These are phyloP conservation scores for Petromus typicus DNA, from an alignment of 2,113 vertebrate species.

Conservation along the genomic window DNA sequence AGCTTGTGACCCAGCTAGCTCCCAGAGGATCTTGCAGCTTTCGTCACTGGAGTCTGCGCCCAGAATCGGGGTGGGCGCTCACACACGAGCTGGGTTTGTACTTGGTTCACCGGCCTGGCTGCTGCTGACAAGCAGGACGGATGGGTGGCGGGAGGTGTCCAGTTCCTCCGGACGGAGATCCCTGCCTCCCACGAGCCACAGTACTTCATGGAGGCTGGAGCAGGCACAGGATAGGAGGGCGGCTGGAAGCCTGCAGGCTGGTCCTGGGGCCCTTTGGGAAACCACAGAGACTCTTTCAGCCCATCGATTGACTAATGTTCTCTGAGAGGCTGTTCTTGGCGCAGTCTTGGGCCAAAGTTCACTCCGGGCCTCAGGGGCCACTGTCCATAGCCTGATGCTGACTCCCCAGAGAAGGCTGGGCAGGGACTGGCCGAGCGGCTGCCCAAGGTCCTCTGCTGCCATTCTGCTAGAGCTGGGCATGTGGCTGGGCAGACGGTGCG, in stretches of 20 bases:
- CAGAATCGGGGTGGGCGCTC: not conserved
- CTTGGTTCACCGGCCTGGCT: not conserved
- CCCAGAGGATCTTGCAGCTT: not conserved
- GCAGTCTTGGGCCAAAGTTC: not conserved
- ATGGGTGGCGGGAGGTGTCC: not conserved
- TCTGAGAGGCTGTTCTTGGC: not conserved
- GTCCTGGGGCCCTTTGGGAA: constrained; percentile 17
- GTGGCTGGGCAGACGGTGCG: constrained; percentile 67
- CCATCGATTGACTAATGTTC: constrained; percentile 33
- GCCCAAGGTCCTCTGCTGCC: not conserved
- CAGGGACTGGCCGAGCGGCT: not conserved
- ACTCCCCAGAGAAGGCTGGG: accelerated
- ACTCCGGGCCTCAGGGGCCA: accelerated
- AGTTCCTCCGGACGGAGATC: not conserved
- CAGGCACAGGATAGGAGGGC: not conserved
- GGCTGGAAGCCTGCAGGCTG: not conserved
- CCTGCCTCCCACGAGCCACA: not conserved
- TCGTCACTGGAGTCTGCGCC: not conserved
- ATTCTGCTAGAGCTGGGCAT: constrained; percentile 60
- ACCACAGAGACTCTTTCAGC: constrained; percentile 14
- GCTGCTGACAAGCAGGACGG: not conserved
- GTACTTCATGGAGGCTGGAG: not conserved
- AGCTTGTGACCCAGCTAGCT: constrained; percentile 56
- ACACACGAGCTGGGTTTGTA: accelerated
- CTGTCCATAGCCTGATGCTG: not conserved